phyloP scores from a whole-genome alignment of 2,797 vertebrate genomes.

The Oryzias sinensis region DNA sequence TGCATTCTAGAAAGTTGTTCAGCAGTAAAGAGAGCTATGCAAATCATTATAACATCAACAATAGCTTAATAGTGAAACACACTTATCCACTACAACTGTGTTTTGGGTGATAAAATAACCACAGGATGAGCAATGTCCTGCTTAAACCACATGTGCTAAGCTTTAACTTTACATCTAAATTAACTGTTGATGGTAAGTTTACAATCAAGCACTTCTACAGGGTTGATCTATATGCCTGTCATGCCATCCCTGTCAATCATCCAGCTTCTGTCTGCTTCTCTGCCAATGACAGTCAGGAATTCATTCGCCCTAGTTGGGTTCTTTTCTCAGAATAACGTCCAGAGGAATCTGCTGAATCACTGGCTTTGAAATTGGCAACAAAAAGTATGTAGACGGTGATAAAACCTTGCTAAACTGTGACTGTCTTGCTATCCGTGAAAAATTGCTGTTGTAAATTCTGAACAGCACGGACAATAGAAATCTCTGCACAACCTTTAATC shows the following conservation, averaged over 20 bases:
- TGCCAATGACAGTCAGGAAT: conserved; percentile 18
- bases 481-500: conserved; percentile 67
- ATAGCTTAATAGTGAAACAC: conserved; percentile 12
- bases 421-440: conserved; percentile 67
- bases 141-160: no score
- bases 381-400: conserved; percentile 59
- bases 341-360: conserved; percentile 74
- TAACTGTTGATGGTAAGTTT: no score
- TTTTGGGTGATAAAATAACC: conserved; percentile 55
- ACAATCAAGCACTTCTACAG: no score
- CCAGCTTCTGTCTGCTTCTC: conserved; percentile 3
- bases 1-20: conserved; percentile 51
- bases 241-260: conserved; percentile 6
- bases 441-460: conserved; percentile 77
- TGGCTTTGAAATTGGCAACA: conserved; percentile 65
- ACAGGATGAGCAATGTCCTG: conserved; percentile 29
- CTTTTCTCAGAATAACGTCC: conserved; percentile 63
- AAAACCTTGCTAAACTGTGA: conserved; percentile 62
- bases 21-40: conserved; percentile 51
- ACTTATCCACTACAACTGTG: conserved; percentile 46
- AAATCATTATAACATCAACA: conserved; percentile 35
- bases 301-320: conserved; percentile 47
- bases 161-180: no score
- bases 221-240: no score
- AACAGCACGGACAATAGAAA: conserved; percentile 69